Base-by-base conservation (phyloP, 2,888 invertebrate species). In the Stenurella melanura region DNA sequence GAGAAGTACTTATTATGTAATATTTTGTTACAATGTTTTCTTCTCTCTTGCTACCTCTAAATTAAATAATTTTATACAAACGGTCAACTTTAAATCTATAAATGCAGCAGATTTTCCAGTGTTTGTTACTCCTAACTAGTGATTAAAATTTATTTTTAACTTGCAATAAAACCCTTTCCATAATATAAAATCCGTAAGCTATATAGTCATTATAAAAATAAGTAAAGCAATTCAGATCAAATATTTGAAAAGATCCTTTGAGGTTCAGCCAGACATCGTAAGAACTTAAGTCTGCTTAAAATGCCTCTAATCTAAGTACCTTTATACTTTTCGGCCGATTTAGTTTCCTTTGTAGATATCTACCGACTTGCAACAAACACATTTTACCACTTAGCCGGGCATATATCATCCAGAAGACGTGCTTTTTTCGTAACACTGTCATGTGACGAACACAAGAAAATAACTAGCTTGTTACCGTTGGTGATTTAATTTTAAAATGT, bases 351-450 rank as follows among this genome's bases (percentile, higher is more conserved):
- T 84, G 80, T 81, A 75, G 81, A 69, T 83, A 83, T 82, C 83
- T 84, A 76, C 85, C 85, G 85, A 81, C 83, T 78, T 77, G 80
- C 79, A 78, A 79, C 81, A 77, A 81, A 85, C 85, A 85, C 79
- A 85, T 84, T 85, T 85, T 84, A 83, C 85, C 85, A 85, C 85
- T 85, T 85, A 85, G 73, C 74, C 78, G 61, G 66, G 68, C 80
- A 84, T 85, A 82, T 67, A 85, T 85, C 83, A 85, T 82, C 77
- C 74, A 72, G 71, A 38, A 73, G 61, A 72, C 72, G 71, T 72
- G 61, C 54, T 67, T 67, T 67, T 67, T 64, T 67, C 67, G 67
- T 67, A 67, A 67, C 67, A 58, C 12, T 7, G 50, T 18, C 67
- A 67, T 26, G 17, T 50, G 50, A 63, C 15, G 30, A 42, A 18